These are phyloP conservation scores for Poicephalus gulielmi DNA, from an alignment of 2,113 vertebrate genomes.

Conservation along the genomic window DNA sequence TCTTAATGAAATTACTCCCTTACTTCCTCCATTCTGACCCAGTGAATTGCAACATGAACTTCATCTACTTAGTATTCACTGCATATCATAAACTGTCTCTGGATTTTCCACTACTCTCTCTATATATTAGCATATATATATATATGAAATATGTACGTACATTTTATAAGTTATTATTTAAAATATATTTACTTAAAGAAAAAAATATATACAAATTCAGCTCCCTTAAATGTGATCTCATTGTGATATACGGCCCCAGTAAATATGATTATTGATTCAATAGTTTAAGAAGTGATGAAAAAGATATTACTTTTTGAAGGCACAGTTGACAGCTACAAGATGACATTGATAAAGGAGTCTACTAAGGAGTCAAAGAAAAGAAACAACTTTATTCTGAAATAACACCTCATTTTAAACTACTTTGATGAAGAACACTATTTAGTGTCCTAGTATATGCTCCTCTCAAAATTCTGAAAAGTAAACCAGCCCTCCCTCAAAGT, in stretches of 20 bases:
- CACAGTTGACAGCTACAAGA: neutral
- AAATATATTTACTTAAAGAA: neutral
- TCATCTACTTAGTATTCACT: neutral
- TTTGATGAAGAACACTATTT: neutral
- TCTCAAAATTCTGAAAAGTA: neutral
- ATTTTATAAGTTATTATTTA: neutral
- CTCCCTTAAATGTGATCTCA: neutral
- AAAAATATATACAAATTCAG: neutral
- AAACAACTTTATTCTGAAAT: neutral
- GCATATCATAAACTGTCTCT: neutral
- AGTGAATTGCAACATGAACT: neutral
- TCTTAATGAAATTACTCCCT: neutral
- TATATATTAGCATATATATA: neutral
- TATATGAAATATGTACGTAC: neutral
- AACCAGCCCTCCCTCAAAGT: neutral
- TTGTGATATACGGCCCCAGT: neutral
- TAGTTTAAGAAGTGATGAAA: neutral
- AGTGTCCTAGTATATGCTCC: neutral
- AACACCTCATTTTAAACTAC: neutral
- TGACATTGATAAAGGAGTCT: neutral
- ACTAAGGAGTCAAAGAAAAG: neutral
- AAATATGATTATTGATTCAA: neutral
- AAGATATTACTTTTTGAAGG: neutral
- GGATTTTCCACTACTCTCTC: neutral
- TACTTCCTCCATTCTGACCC: neutral